phyloP scores from a whole-genome alignment of 2,797 vertebrate genomes.

The Ctenopoma kingsleyae region DNA sequence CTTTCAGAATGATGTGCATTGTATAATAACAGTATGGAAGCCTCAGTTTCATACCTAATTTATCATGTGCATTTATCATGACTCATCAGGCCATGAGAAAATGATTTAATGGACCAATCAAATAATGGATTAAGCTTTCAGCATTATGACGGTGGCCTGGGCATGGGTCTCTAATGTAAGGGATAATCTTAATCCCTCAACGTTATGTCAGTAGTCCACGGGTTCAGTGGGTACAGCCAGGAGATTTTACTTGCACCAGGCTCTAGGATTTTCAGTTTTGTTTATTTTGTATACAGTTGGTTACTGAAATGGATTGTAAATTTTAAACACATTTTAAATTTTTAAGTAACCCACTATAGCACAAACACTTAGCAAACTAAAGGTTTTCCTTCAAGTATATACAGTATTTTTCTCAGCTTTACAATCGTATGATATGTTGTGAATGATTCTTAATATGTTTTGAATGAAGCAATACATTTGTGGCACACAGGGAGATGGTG shows the following conservation, averaged over 20 bases:
- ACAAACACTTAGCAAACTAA: too few relatives aligned
- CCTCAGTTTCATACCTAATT: slow-evolving; percentile 36
- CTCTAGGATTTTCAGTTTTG: slow-evolving; percentile 30
- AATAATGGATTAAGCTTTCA: slow-evolving; percentile 82
- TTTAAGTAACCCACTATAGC: too few relatives aligned
- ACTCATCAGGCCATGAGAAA: slow-evolving; percentile 64
- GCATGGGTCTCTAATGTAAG: slow-evolving; percentile 76
- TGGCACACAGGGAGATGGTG: slow-evolving; percentile 14
- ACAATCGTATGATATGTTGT: slow-evolving; percentile 20
- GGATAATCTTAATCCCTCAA: slow-evolving; percentile 81
- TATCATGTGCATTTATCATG: slow-evolving; percentile 51
- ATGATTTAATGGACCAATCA: slow-evolving; percentile 77
- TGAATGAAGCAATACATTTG: slow-evolving; percentile 56
- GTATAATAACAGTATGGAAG: slow-evolving; percentile 12
- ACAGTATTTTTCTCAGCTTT: too few relatives aligned
- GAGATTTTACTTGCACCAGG: slow-evolving; percentile 64
- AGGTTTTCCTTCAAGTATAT: too few relatives aligned
- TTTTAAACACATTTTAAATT: not conserved
- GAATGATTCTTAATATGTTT: slow-evolving; percentile 52
- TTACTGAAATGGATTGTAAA: not conserved
- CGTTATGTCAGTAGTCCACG: slow-evolving; percentile 81
- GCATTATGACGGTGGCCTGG: slow-evolving; percentile 72
- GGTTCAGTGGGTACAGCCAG: slow-evolving; percentile 71
- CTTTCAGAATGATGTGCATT: slow-evolving; percentile 30
- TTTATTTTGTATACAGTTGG: not conserved